Evolutionary conservation across 2,888 invertebrate species (phyloP), one percentile per base, ranked within the genome.

Genomic region (Agrypnus murinus): DNA sequence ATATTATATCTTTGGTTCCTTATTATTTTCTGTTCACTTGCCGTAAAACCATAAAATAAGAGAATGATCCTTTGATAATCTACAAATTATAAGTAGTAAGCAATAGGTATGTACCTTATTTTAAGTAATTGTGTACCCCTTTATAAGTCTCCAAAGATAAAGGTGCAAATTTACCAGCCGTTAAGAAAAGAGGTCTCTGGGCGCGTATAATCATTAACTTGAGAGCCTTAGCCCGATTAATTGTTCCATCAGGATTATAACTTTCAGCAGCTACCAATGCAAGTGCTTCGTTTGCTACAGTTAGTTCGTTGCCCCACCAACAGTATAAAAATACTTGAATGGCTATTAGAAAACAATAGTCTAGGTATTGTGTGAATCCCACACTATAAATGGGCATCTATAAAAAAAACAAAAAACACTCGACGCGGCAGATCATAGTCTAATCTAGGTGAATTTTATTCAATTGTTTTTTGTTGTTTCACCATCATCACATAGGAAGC

Each of bases 271-370:
- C 75, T 1, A 73, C 76, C 19, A 68, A 31, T 0, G 77, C 75
- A 9, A 78, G 64, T 1, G 69, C 58, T 6, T 69, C 75, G 38
- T 75, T 74, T 64, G 75, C 65, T 15, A 74, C 32, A 12, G 73
- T 75, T 19, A 77, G 72, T 55, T 77, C 76, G 38, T 78, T 75
- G 1, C 77, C 78, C 76, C 77, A 77, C 62, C 75, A 77, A n/a
- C 77, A 77, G 40, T 74, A 78, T 65, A 76, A 69, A 17, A 74
- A 72, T 12, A 77, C 73, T 65, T 78, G 77, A 43, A 69, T 74
- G 8, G 75, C 73, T 14, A 78, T 75, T 31, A 76, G 71, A 36
- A 73, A 71, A 38, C 74, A 77, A 43, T 76, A 77, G 17, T 65
- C 68, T 15, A 72, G 55, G 46, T 75, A 71, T 66, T 75, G 74